Base-by-base conservation (phyloP, 2,888 invertebrate species). In the Drosophila glabriapex region DNA sequence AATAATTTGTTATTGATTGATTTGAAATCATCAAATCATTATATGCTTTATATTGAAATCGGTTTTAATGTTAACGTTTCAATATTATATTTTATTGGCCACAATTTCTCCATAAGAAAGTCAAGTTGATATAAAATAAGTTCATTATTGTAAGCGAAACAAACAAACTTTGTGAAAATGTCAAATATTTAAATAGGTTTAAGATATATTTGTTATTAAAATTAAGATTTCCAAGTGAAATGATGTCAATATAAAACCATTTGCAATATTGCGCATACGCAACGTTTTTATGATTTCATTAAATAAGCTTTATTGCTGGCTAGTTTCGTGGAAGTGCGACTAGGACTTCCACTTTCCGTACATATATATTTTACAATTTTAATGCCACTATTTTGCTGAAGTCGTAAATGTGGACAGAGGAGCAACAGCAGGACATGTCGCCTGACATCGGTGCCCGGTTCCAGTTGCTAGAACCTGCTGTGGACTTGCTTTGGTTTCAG, bases 221-320 rank as follows among this genome's bases (percentile, higher is more conserved):
- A 46, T 46, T 0, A 1, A 4, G 9, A 16, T 16, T 9, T 46
- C 4, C 16, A 25, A 46, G 46, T 7, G 9, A 16, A 46, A 9
- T 25, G 0, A 25, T 6, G 55, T 19, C n/a, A 43, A 39, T 31
- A 43, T 59, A 52, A 46, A 65, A 28, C 2, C 37, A 31, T 60
- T 76, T 59, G 54, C 50, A 55, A 69, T 53, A 59, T 68, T 66
- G 37, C 68, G 68, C 49, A 63, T 66, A 63, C 75, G 71, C 63
- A 76, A 59, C 43, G 55, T 58, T 69, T 62, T 77, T 74, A 83
- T 81, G 71, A 66, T 77, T 71, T 77, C 62, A 73, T 69, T 80
- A 77, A 77, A 72, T 63, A 58, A 53, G 14, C 25, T 65, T 58
- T 65, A 39, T n/a, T 37, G 70, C 33, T 65, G 22, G 52, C 37